Evolutionary conservation across 2,888 invertebrate genomes (phyloP).

Genomic region (Gymnocheta viridis): DNA sequence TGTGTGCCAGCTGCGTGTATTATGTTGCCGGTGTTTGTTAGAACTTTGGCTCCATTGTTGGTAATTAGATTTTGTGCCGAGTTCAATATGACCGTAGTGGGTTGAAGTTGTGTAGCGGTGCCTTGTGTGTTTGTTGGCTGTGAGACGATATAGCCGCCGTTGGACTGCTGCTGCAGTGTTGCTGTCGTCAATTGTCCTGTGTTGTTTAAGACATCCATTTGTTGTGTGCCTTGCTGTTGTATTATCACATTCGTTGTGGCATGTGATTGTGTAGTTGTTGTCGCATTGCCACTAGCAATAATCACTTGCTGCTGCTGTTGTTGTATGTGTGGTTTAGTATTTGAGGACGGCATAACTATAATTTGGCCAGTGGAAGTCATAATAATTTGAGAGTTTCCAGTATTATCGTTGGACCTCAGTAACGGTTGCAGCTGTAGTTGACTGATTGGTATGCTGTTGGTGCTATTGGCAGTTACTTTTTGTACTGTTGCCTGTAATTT

Average conservation of each 20-base stretch:
- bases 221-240: slow-evolving; percentile 70
- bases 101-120: slow-evolving; percentile 72
- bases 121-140: slow-evolving; percentile 61
- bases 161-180: slow-evolving; percentile 74
- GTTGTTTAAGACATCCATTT: slow-evolving; percentile 69
- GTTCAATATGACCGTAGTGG: slow-evolving; percentile 76
- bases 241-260: slow-evolving; percentile 71
- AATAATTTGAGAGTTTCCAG: slow-evolving; percentile 78
- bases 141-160: slow-evolving; percentile 73
- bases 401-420: slow-evolving; percentile 71
- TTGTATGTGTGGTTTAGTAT: slow-evolving; percentile 73
- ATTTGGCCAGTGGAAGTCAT: slow-evolving; percentile 82
- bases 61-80: slow-evolving; percentile 75
- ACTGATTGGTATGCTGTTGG: slow-evolving; percentile 73
- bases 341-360: slow-evolving; percentile 79
- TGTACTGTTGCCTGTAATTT: slow-evolving; percentile 72
- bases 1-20: slow-evolving; percentile 72
- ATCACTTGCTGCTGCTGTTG: slow-evolving; percentile 72
- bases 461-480: slow-evolving; percentile 73
- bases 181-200: slow-evolving; percentile 71
- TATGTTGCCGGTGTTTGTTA: slow-evolving; percentile 75
- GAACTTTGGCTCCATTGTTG: slow-evolving; percentile 74
- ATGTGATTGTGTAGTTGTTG: slow-evolving; percentile 61
- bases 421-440: slow-evolving; percentile 77
- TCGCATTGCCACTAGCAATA: slow-evolving; percentile 67